Conservation (phyloP, 2,113 vertebrate species). For the Nestor notabilis region DNA sequence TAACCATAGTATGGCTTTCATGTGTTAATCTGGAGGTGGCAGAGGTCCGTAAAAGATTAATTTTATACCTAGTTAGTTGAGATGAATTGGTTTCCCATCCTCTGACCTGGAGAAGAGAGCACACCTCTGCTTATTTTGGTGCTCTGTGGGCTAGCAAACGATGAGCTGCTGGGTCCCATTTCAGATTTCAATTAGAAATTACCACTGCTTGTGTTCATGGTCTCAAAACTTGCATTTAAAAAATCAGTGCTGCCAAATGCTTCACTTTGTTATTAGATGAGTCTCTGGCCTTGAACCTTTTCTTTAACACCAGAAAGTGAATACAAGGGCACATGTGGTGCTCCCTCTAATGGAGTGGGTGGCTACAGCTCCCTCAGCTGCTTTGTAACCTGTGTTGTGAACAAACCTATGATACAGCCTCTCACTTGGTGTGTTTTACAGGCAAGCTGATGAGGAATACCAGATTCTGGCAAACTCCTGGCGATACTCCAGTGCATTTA, state of each 20-base stretch:
- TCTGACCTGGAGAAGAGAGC: background rate
- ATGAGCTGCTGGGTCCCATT: background rate
- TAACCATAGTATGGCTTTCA: background rate
- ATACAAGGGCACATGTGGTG: background rate
- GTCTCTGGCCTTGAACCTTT: background rate
- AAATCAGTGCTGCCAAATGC: background rate
- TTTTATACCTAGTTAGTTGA: background rate
- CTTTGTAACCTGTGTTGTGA: background rate
- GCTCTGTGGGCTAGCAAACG: background rate
- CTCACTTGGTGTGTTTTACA: slow-evolving; percentile 50
- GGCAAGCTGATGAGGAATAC: slow-evolving; percentile 97
- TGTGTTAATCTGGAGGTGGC: background rate
- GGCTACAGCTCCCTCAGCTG: background rate
- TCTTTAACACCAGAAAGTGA: background rate
- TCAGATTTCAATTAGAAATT: background rate
- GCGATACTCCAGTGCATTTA: slow-evolving; percentile 94
- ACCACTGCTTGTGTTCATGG: background rate
- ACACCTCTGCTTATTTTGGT: background rate
- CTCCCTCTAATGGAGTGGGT: rapidly evolving
- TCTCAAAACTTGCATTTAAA: background rate
- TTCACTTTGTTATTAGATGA: background rate
- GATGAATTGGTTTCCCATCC: background rate
- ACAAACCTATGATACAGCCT: background rate
- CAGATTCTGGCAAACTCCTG: slow-evolving; percentile 97
- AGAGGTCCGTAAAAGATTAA: background rate